phyloP scores from a whole-genome alignment of 1,140 invertebrate genomes.

The Diachasmimorpha longicaudata region DNA sequence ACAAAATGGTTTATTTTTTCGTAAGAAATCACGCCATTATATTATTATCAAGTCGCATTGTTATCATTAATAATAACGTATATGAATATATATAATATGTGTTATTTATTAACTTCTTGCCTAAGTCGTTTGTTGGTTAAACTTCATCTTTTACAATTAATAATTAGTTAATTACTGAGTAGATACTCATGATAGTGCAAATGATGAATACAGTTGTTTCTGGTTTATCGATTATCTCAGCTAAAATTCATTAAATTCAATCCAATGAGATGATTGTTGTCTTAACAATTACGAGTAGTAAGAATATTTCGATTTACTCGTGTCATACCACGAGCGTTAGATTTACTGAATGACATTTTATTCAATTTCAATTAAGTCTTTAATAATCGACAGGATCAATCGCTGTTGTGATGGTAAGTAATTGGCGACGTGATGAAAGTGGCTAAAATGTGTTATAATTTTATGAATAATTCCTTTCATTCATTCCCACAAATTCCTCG shows the following conservation, averaged over 20 bases:
- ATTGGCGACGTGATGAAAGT: neutral
- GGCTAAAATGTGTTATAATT: neutral
- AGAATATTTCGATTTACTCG: neutral
- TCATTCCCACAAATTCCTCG: neutral
- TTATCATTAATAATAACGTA: conserved; percentile 22
- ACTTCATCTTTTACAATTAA: conserved; percentile 12
- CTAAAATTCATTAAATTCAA: neutral
- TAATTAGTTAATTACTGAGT: neutral
- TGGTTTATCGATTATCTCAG: neutral
- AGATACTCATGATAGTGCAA: conserved; percentile 1
- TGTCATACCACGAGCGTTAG: neutral
- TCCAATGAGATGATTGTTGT: neutral
- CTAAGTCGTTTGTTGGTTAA: neutral
- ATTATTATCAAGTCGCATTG: conserved; percentile 25
- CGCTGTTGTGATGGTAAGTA: neutral
- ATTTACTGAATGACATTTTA: neutral
- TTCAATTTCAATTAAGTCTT: neutral
- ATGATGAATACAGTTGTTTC: neutral
- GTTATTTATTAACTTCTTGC: neutral
- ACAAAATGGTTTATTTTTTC: conserved; percentile 34
- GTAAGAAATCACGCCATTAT: conserved; percentile 50
- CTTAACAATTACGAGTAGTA: neutral
- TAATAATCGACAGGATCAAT: neutral
- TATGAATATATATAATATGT: conserved; percentile 12
- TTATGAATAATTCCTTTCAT: neutral